Evolutionary conservation across 2,888 invertebrate species (phyloP), one percentile per base, ranked within the genome.

Genomic region (Eupithecia pulchellata): DNA sequence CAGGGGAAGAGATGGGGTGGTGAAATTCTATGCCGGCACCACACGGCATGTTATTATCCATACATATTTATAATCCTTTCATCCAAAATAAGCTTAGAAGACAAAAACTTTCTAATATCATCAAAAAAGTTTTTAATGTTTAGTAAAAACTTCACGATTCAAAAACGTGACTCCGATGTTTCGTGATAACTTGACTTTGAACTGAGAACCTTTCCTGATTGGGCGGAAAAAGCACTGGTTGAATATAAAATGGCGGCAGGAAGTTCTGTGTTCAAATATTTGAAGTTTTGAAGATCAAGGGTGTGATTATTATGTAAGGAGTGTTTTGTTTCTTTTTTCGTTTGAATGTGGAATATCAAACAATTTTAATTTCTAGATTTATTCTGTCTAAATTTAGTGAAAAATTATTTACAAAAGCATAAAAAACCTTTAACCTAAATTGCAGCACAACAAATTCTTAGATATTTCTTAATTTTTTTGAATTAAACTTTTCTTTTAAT

Each of bases 161-260:
- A 1, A 47, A 64, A 64, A 64, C 47, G 64, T 64, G 52, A 47
- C 52, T 32, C 13, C 13, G n/a, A 34, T 61, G n/a, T 25, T 17
- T 61, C 60, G 63, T 68, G 36, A 63, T 42, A 63, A 63, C 27
- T 63, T 63, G 36, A 63, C 63, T 39, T 42, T 64, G 55, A 64
- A 64, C 64, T 55, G 20, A 34, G 60, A 61, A 61, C 32, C 57
- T 29, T 57, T 57, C 29, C 29, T 57, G 29, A 57, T 47, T 47
- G 47, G 47, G 9, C 20, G 20, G 20, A 25, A 47, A 47, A 47
- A 47, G 47, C 47, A 47, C 9, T 47, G 11, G 47, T 47, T 0
- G 47, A 47, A 25, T 47, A 47, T 20, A 47, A 25, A 47, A 47
- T 47, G 47, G 20, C 20, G 20, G 11, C n/a, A 42, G n/a, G 8